Evolutionary conservation across 2,797 vertebrate genomes (phyloP).

Genomic region (Falco concolor): DNA sequence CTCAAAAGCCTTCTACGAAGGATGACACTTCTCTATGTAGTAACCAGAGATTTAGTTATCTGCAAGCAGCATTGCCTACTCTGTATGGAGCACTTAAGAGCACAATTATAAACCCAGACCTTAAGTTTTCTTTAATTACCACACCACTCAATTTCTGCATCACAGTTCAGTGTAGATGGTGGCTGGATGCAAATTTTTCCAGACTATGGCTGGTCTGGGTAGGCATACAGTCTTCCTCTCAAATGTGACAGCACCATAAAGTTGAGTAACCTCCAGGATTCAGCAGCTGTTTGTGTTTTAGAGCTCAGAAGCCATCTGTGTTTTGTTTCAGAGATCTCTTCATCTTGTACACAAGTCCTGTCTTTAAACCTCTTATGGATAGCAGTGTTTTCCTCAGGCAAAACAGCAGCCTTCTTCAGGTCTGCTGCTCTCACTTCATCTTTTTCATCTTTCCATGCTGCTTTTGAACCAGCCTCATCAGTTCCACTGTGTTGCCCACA

Average conservation of each 20-base stretch:
- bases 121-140: neutral
- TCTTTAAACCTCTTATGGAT: slow-evolving; percentile 56
- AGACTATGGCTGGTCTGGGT: neutral
- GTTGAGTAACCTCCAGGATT: slow-evolving; percentile 57
- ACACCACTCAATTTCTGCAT: neutral
- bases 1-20: neutral
- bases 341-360: slow-evolving; percentile 60
- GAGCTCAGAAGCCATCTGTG: slow-evolving; percentile 61
- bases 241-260: neutral
- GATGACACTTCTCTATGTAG: accelerated
- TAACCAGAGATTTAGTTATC: neutral
- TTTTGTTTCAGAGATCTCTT: slow-evolving; percentile 64
- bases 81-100: neutral
- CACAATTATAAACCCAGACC: neutral
- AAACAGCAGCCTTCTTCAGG: slow-evolving; percentile 41
- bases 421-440: slow-evolving; percentile 14
- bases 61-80: neutral
- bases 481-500: neutral
- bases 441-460: neutral
- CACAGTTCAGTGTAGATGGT: neutral
- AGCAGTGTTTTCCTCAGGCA: slow-evolving; percentile 48
- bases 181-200: neutral
- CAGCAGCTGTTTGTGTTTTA: slow-evolving; percentile 62
- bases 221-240: neutral
- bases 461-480: neutral